A percentile compares a stretch with the other conserved stretches of the same genome.
Evolutionary conservation across 2,797 vertebrate species (phyloP).

Genomic region (Notoglanidium macrostoma): DNA sequence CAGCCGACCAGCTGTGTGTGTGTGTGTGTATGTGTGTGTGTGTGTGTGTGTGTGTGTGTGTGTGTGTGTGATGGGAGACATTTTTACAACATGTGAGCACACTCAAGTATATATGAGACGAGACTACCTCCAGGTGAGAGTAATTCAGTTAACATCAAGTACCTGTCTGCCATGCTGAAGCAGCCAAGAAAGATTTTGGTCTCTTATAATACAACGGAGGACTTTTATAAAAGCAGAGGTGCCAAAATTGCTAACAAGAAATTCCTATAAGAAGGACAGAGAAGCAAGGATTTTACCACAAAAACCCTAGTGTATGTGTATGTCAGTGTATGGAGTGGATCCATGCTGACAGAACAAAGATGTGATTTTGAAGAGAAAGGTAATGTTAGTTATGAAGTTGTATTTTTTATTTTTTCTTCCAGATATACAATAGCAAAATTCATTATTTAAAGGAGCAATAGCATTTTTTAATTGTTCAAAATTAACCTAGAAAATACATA

Average conservation of each 20-base stretch:
- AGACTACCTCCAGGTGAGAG: not conserved
- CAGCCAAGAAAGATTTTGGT: not conserved
- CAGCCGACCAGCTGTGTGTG: conserved; percentile 25
- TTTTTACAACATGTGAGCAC: conserved; percentile 12
- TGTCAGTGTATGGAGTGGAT: not conserved
- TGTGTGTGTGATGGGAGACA: not conserved
- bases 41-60: not conserved
- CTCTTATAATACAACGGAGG: not conserved
- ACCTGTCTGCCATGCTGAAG: not conserved
- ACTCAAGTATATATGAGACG: not conserved
- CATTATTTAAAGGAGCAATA: not conserved
- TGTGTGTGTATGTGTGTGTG: conserved; percentile 28
- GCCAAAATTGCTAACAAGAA: not conserved
- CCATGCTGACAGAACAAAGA: not conserved
- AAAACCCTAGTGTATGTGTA: not conserved
- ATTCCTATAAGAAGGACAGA: not conserved
- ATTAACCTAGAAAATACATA: not conserved
- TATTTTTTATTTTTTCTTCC: not conserved
- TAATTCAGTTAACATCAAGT: not conserved
- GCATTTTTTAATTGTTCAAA: too few relatives aligned
- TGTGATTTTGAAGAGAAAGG: not conserved
- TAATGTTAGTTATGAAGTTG: not conserved
- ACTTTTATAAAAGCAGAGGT: not conserved
- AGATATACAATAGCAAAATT: not conserved
- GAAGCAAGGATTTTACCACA: not conserved